Evolutionary conservation across 2,797 vertebrate species (phyloP).

Genomic region (Halcyon smyrnensis): DNA sequence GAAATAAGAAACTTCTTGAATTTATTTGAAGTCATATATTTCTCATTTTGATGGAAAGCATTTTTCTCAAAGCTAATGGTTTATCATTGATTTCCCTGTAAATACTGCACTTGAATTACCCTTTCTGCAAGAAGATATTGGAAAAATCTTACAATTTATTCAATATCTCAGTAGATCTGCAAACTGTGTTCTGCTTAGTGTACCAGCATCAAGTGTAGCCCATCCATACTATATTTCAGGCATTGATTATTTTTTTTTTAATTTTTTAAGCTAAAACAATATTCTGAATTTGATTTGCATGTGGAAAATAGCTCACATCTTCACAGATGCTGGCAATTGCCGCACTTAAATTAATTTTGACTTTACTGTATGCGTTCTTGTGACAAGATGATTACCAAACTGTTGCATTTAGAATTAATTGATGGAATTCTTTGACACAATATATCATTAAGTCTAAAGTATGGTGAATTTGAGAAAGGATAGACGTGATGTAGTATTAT

Average conservation of each 20-base stretch:
- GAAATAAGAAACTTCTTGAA: not conserved
- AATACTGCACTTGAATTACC: conserved; percentile 29
- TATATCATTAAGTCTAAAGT: not conserved
- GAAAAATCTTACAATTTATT: conserved; percentile 17
- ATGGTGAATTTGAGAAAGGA: not conserved
- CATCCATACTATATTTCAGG: not conserved
- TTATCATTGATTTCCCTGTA: conserved; percentile 47
- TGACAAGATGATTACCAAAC: not conserved
- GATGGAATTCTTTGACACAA: not conserved
- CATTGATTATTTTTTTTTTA: not conserved
- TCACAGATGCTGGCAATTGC: not conserved
- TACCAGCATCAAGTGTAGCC: not conserved
- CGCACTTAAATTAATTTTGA: not conserved
- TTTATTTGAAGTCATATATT: not conserved
- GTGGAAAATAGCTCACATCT: not conserved
- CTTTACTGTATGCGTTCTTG: not conserved
- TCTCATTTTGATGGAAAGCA: conserved; percentile 26
- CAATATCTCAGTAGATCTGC: not conserved
- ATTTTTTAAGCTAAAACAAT: not conserved
- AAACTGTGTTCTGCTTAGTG: not conserved
- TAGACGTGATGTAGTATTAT: not conserved
- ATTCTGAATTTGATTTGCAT: not conserved
- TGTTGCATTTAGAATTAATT: not conserved
- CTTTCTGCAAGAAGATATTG: not conserved
- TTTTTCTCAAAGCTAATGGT: not conserved